These are phyloP conservation scores for Daubentonia madagascariensis DNA, from an alignment of 2,113 vertebrate genomes.

Conservation along the genomic window DNA sequence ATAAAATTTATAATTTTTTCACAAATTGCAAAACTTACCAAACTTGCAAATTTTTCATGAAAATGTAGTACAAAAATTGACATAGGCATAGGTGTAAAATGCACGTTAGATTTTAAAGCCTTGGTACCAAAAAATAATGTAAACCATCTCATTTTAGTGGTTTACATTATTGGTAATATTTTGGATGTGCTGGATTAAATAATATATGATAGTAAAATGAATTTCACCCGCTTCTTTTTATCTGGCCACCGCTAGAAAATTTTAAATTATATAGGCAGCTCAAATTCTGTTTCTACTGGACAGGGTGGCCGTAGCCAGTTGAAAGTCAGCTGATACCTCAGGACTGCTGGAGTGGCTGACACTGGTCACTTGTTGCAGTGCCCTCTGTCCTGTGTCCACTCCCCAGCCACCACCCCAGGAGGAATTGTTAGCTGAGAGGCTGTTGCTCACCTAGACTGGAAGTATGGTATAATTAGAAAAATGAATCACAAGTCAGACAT, in stretches of 20 bases:
- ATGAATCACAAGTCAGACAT: not conserved
- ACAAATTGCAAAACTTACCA: not conserved
- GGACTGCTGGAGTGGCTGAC: not conserved
- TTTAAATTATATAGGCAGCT: not conserved
- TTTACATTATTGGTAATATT: too few species aligned
- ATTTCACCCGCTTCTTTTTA: not conserved
- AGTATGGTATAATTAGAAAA: not conserved
- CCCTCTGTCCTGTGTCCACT: not conserved
- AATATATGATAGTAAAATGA: not conserved
- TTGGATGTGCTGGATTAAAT: not conserved
- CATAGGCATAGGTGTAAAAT: not conserved
- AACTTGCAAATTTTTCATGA: not conserved
- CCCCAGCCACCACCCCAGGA: not conserved
- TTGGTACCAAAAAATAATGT: not conserved
- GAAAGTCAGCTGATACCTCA: fast-evolving
- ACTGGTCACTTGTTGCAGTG: fast-evolving
- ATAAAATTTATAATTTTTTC: not conserved
- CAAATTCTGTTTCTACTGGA: not conserved
- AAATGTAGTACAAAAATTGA: not conserved
- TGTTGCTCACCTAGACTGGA: not conserved
- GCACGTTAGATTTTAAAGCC: not conserved
- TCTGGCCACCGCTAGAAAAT: not conserved
- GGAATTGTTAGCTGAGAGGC: not conserved
- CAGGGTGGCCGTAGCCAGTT: fast-evolving
- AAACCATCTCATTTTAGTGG: not conserved